phyloP scores from a whole-genome alignment of 2,797 vertebrate species.

The Thunnus albacares region DNA sequence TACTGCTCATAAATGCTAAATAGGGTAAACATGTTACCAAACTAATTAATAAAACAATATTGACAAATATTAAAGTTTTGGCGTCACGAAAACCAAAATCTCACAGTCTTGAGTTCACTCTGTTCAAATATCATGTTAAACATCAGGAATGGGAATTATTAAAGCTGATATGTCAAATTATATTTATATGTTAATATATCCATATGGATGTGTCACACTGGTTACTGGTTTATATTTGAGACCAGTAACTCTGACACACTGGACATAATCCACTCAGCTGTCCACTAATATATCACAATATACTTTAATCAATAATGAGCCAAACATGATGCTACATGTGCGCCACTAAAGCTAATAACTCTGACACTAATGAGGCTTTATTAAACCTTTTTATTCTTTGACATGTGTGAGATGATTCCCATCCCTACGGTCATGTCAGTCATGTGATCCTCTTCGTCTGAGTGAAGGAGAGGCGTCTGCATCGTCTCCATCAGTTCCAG shows the following conservation, averaged over 20 bases:
- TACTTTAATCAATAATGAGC: too few relatives aligned
- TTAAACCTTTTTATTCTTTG: too few relatives aligned
- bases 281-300: too few relatives aligned
- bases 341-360: too few relatives aligned
- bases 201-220: neutral
- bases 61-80: neutral
- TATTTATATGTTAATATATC: neutral
- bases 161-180: neutral
- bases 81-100: neutral
- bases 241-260: too few relatives aligned
- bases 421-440: conserved; percentile 15
- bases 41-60: too few relatives aligned
- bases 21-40: too few relatives aligned
- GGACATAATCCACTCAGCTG: too few relatives aligned
- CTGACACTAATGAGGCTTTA: too few relatives aligned
- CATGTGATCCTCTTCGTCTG: neutral
- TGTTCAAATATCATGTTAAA: conserved; percentile 11
- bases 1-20: too few relatives aligned
- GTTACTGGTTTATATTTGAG: too few relatives aligned
- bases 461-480: conserved; percentile 44
- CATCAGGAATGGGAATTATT: conserved; percentile 51
- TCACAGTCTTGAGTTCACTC: conserved; percentile 36
- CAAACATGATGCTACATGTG: too few relatives aligned
- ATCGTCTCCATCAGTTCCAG: conserved; percentile 43
- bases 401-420: conserved; percentile 40